Base-by-base conservation (phyloP, 2,888 invertebrate genomes). In the Gnatocerus cornutus region DNA sequence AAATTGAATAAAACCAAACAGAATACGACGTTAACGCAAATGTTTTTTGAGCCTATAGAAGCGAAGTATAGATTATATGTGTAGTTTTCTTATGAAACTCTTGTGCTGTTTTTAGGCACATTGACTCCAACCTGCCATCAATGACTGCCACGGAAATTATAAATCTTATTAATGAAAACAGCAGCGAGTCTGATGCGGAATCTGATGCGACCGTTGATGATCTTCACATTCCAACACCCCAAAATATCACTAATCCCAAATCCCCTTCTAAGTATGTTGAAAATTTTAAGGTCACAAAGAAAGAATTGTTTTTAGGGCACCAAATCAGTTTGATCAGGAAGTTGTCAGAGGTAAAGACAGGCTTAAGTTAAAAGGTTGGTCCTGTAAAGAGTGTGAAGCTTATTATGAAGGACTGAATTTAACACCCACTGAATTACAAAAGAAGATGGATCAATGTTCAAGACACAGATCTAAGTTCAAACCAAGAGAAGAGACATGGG, bases 391-490 rank as follows among this genome's bases (percentile, higher is more conserved):
- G 8, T 81, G 81, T 70, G 72, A 73, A 74, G 68, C 76, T 43
- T 81, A 79, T 62, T 81, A 81, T 70, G 68, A 71, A 29, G 56
- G 62, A 4, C 73, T 79, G 58, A 76, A 81, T 52, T 75, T 86
- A 30, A 73, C 84, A 1, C 80, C 84, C 1, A 77, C 82, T 46
- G 84, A 87, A 77, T 67, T 86, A 14, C 76, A 83, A 73, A 78
- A 81, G 61, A 79, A 81, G 45, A 83, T 84, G 78, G 83, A 87
- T 74, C 77, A 80, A 30, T 88, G 88, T 79, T 87, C 88, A 0
- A 84, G 84, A 66, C 88, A 88, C 75, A 79, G 85, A 73, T 82
- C 83, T 53, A 84, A 83, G 69, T 85, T 81, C 71, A 80, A 83
- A 65, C 82, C 83, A 45, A 72, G 73, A 29, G 75, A 79, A 33